phyloP scores from a whole-genome alignment of 64 coral and sea anemone genomes.

The Porites lutea region DNA sequence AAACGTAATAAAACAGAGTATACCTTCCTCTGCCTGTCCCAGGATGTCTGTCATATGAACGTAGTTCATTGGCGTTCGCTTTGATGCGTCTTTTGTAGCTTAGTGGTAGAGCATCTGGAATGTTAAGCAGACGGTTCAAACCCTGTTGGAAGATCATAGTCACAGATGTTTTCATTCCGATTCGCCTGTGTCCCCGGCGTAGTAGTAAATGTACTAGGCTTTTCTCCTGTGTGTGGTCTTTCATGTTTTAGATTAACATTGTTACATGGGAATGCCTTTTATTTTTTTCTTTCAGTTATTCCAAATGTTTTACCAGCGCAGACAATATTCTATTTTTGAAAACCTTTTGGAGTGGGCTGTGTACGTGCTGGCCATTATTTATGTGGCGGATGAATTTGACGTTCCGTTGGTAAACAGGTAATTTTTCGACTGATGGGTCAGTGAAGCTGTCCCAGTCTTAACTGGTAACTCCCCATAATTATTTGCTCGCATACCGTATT shows the following conservation, averaged over 20 bases:
- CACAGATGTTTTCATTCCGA: no score
- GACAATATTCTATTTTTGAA: constrained; percentile 74
- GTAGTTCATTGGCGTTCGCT: no score
- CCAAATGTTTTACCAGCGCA: constrained; percentile 79
- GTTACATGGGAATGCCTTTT: not conserved
- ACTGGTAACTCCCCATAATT: no score
- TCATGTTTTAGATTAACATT: not conserved
- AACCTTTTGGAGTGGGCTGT: constrained; percentile 87
- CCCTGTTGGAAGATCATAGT: no score
- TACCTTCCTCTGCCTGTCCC: no score
- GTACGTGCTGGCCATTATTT: constrained; percentile 76
- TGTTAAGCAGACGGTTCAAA: no score
- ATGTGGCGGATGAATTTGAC: constrained; percentile 80
- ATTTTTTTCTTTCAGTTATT: constrained; percentile 67
- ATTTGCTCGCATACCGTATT: no score
- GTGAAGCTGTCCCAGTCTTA: not conserved
- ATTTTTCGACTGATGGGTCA: not conserved
- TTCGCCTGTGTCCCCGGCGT: no score
- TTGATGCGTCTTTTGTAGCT: no score
- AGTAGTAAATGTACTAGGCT: not conserved
- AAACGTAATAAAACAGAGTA: no score
- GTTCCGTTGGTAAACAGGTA: not conserved
- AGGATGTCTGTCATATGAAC: no score
- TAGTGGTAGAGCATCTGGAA: no score
- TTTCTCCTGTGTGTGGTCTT: not conserved